phyloP scores from a whole-genome alignment of 2,888 invertebrate species.

The Tanytarsus gracilentus region DNA sequence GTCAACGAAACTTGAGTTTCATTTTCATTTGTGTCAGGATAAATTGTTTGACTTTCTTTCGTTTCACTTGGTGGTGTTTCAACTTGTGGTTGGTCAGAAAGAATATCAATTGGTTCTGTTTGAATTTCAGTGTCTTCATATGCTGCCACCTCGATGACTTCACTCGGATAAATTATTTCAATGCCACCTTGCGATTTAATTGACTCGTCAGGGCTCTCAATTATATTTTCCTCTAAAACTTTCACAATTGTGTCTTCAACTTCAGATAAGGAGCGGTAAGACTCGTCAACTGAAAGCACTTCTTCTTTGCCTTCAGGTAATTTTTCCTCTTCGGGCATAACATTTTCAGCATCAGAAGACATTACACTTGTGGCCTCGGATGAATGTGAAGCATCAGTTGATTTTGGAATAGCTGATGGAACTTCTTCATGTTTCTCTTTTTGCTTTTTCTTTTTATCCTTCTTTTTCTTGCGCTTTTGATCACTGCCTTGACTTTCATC shows the following conservation, averaged over 20 bases:
- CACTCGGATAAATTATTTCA: conserved; percentile 44
- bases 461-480: conserved; percentile 44
- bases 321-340: conserved; percentile 35
- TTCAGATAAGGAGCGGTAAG: conserved; percentile 52
- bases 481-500: conserved; percentile 37
- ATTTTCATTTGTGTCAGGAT: conserved; percentile 44
- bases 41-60: conserved; percentile 37
- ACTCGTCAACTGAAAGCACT: conserved; percentile 50
- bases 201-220: conserved; percentile 49
- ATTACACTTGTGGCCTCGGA: conserved; percentile 34
- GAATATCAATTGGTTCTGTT: conserved; percentile 48
- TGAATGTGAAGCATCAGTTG: conserved; percentile 44
- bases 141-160: conserved; percentile 41
- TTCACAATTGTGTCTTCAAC: conserved; percentile 54
- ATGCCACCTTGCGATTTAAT: conserved; percentile 40
- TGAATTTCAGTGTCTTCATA: conserved; percentile 47
- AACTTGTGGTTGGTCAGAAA: conserved; percentile 34
- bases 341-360: conserved; percentile 33
- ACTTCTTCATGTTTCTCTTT: conserved; percentile 45
- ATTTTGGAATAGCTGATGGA: conserved; percentile 45
- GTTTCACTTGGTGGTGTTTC: conserved; percentile 34
- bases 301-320: conserved; percentile 37
- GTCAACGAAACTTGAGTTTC: conserved; percentile 46
- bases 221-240: conserved; percentile 55
- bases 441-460: conserved; percentile 44